Conservation (phyloP, 2,888 invertebrate species). For the Aporophyla nigra region DNA sequence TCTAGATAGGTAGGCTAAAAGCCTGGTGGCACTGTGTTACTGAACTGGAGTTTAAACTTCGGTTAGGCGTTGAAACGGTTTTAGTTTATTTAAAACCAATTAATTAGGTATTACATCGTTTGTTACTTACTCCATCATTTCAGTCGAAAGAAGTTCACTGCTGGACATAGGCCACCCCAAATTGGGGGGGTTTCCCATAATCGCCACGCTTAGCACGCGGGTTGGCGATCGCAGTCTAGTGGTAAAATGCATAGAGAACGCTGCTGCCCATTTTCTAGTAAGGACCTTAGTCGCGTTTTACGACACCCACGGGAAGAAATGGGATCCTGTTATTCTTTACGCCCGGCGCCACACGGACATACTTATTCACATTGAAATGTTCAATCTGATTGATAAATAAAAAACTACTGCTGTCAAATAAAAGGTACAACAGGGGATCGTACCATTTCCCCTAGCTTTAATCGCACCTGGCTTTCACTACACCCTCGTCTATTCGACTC, state of each 20-base stretch:
- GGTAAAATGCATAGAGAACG: too few relatives aligned
- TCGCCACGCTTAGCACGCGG: too few relatives aligned
- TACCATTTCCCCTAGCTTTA: slow-evolving; percentile 25
- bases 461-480: slow-evolving; percentile 41
- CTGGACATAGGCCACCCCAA: too few relatives aligned
- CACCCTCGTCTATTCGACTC: slow-evolving; percentile 6
- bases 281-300: too few relatives aligned
- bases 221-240: too few relatives aligned
- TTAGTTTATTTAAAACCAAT: neutral
- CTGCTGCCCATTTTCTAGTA: too few relatives aligned
- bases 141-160: too few relatives aligned
- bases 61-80: neutral
- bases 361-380: neutral
- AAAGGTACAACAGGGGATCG: neutral
- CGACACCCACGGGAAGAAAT: too few relatives aligned
- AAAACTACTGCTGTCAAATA: slow-evolving; percentile 3
- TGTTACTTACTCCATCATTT: too few relatives aligned
- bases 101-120: neutral
- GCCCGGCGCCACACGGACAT: too few relatives aligned
- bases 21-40: slow-evolving; percentile 31
- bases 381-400: neutral
- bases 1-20: slow-evolving; percentile 44
- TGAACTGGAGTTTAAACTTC: slow-evolving; percentile 30
- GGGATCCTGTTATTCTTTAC: too few relatives aligned
- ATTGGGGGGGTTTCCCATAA: too few relatives aligned